A percentile compares a stretch with the other conserved stretches of the same genome.
Evolutionary conservation across 2,888 invertebrate species (phyloP).

Genomic region (Melinopterus prodromus): DNA sequence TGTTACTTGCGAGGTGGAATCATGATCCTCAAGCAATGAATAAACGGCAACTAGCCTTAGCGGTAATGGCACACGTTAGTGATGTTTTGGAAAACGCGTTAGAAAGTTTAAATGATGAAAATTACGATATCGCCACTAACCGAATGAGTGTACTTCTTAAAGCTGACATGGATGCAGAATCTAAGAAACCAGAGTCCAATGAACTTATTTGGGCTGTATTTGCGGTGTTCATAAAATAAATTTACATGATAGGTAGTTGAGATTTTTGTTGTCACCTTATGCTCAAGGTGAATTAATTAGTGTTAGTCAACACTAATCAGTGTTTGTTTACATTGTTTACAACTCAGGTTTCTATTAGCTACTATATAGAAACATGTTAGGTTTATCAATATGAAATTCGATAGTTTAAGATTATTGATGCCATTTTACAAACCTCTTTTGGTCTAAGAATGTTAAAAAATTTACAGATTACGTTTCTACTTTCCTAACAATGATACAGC

Average conservation of each 20-base stretch:
- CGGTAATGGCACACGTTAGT: slow-evolving; percentile 92
- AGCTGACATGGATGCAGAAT: slow-evolving; percentile 74
- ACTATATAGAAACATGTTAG: too few species aligned
- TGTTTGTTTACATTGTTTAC: too few species aligned
- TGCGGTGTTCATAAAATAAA: slow-evolving; percentile 47
- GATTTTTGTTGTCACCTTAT: neutral
- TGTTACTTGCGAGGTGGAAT: slow-evolving; percentile 89
- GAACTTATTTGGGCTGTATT: slow-evolving; percentile 81
- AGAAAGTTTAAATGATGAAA: slow-evolving; percentile 90
- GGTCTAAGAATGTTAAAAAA: too few species aligned
- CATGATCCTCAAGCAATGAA: slow-evolving; percentile 95
- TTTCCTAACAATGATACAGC: too few species aligned
- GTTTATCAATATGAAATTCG: too few species aligned
- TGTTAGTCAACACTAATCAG: too few species aligned
- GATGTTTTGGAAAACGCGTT: slow-evolving; percentile 98
- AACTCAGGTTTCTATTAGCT: too few species aligned
- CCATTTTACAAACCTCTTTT: too few species aligned
- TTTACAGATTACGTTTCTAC: too few species aligned
- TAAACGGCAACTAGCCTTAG: slow-evolving; percentile 84
- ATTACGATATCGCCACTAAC: slow-evolving; percentile 94
- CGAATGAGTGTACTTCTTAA: slow-evolving; percentile 88
- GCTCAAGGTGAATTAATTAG: too few species aligned
- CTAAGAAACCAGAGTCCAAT: slow-evolving; percentile 67
- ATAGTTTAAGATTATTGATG: too few species aligned
- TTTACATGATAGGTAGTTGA: neutral